Evolutionary conservation across 1,140 invertebrate genomes (phyloP), one percentile per base, ranked within the genome.

Genomic region (Hyposmocoma kahamanoa): DNA sequence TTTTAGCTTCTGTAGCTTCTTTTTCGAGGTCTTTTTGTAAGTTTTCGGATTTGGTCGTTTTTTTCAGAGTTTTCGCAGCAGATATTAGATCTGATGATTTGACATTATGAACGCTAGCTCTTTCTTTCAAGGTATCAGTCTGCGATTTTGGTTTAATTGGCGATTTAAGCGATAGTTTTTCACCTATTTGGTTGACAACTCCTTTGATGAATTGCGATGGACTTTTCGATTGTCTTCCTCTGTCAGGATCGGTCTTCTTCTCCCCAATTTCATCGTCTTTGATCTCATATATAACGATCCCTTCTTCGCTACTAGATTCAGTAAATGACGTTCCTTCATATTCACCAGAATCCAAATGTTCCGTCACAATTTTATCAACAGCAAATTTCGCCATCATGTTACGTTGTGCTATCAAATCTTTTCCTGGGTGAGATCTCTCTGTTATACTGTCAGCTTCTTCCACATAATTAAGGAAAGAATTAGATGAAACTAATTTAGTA

Each of bases 331-430:
- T 71, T 28, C 71, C 78, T 39, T 84, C 72, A 51, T 82, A 84
- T 20, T 85, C 63, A 17, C 78, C 72, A 6, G 76, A 66, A 50
- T 84, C 72, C 32, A 87, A 64, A 67, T 86, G 80, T 51, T 85
- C 72, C 57, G 63, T 66, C 10, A 85, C 62, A 26, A 60, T 57
- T 50, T 69, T 75, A 56, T 86, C 67, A 34, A 78, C 62, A 57
- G 84, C 83, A 52, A 86, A 87, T 38, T 71, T 80, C 1, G 82
- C 72, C 84, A 86, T 87, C 72, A 82, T 85, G 2, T 62, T 74
- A 0, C 73, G 77, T 53, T 87, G 84, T 17, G 66, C 63, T 38
- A 71, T 76, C 30, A 86, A 56, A 59, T 69, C 72, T 54, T 71
- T 86, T 3, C 62, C 62, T 8, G 64, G 62, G 46, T 68, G 59